These are phyloP conservation scores for Pogonus chalceus DNA, from an alignment of 1,140 invertebrate species.

Conservation along the genomic window DNA sequence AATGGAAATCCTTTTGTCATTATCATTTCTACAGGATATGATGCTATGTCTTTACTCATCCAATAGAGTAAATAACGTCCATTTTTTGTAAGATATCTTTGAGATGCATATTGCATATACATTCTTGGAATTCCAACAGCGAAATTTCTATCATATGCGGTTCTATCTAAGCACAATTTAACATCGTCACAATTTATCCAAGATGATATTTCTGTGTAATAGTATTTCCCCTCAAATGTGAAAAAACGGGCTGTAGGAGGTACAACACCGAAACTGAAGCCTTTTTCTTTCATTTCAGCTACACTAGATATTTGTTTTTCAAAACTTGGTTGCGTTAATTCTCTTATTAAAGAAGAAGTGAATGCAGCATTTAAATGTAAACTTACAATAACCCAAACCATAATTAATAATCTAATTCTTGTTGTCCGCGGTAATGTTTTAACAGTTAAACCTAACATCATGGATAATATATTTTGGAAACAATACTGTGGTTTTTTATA, in stretches of 20 bases:
- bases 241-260: neutral
- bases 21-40: slow-evolving; percentile 18
- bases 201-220: slow-evolving; percentile 12
- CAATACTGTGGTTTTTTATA: slow-evolving; percentile 12
- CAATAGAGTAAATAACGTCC: slow-evolving; percentile 14
- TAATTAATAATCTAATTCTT: slow-evolving; percentile 17
- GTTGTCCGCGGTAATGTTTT: slow-evolving; percentile 7
- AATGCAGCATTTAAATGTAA: slow-evolving; percentile 16
- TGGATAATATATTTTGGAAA: slow-evolving; percentile 10
- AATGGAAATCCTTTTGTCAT: slow-evolving; percentile 22
- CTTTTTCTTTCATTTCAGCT: slow-evolving; percentile 7
- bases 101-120: slow-evolving; percentile 15
- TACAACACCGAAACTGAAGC: neutral
- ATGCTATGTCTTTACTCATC: slow-evolving; percentile 15
- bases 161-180: slow-evolving; percentile 13
- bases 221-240: neutral
- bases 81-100: slow-evolving; percentile 14
- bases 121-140: slow-evolving; percentile 13
- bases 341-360: slow-evolving; percentile 16
- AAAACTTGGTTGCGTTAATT: slow-evolving; percentile 14
- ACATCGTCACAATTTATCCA: slow-evolving; percentile 11
- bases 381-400: slow-evolving; percentile 17
- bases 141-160: slow-evolving; percentile 11
- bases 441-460: slow-evolving; percentile 15
- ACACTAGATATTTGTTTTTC: slow-evolving; percentile 15